Evolutionary conservation across 2,888 invertebrate species (phyloP).

Genomic region (Xanthia icteritia): DNA sequence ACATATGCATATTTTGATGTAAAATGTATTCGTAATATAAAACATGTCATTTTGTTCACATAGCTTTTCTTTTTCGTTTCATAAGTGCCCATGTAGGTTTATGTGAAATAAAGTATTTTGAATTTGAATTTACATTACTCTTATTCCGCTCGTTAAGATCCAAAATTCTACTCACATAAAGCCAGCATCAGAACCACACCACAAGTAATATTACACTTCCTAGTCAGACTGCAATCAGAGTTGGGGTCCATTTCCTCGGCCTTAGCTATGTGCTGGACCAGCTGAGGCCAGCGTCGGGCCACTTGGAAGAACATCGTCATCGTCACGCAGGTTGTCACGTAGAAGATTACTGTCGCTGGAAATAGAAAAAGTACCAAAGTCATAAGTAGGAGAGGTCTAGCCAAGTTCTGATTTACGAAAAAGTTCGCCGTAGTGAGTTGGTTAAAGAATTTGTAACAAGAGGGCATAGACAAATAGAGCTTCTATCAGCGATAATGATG

Average conservation of each 20-base stretch:
- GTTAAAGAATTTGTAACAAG: neutral
- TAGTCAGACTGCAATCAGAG: constrained; percentile 72
- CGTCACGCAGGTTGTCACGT: constrained; percentile 79
- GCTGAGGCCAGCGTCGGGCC: constrained; percentile 79
- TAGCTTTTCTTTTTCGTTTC: too few species aligned
- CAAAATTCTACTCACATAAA: constrained; percentile 71
- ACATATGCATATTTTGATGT: too few species aligned
- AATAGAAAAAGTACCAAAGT: constrained; percentile 38
- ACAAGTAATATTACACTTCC: constrained; percentile 82
- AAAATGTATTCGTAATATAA: too few species aligned
- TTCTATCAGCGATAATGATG: too few species aligned
- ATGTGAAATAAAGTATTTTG: too few species aligned
- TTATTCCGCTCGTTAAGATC: neutral
- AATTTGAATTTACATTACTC: too few species aligned
- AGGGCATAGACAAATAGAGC: too few species aligned
- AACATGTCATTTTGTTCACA: too few species aligned
- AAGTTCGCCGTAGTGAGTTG: too few species aligned
- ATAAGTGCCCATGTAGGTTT: too few species aligned
- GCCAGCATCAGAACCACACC: constrained; percentile 77
- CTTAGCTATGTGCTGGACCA: constrained; percentile 76
- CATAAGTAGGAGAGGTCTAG: too few species aligned
- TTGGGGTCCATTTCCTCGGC: constrained; percentile 82
- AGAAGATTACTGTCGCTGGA: constrained; percentile 83
- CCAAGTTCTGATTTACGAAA: neutral
- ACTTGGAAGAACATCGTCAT: constrained; percentile 80